A percentile compares a stretch with the other conserved stretches of the same genome.
Conservation (phyloP, 1,140 invertebrate genomes). For the Cataglyphis hispanica region DNA sequence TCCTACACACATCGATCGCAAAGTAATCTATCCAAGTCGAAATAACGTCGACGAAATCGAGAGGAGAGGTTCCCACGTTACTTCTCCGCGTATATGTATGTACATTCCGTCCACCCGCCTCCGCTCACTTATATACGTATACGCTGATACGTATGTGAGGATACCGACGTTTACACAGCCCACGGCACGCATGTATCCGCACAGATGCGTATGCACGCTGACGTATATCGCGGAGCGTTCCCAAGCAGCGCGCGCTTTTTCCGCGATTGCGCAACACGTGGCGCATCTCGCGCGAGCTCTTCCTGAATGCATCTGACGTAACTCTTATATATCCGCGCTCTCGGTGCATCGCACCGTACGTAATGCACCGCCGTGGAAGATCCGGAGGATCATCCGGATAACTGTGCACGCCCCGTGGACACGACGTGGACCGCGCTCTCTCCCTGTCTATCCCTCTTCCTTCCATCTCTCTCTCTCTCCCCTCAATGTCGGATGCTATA, state of each 20-base stretch:
- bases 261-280: slow-evolving; percentile 49
- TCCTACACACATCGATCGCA: slow-evolving; percentile 51
- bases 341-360: slow-evolving; percentile 28
- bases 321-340: slow-evolving; percentile 48
- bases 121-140: slow-evolving; percentile 32
- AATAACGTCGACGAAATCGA: slow-evolving; percentile 60
- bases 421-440: slow-evolving; percentile 17
- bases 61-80: slow-evolving; percentile 57
- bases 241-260: slow-evolving; percentile 50
- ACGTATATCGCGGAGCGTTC: slow-evolving; percentile 22
- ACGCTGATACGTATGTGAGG: neutral
- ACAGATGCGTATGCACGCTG: neutral
- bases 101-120: slow-evolving; percentile 27
- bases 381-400: slow-evolving; percentile 54
- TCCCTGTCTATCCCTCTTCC: neutral
- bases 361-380: slow-evolving; percentile 35
- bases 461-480: neutral
- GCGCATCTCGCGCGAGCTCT: slow-evolving; percentile 52
- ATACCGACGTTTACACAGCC: slow-evolving; percentile 15
- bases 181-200: neutral
- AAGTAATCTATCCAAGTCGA: slow-evolving; percentile 55
- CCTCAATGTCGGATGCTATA: slow-evolving; percentile 37
- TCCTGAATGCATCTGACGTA: slow-evolving; percentile 59
- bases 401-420: slow-evolving; percentile 59
- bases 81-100: slow-evolving; percentile 6